Conservation (phyloP, 2,797 vertebrate species). For the Siniperca scherzeri region DNA sequence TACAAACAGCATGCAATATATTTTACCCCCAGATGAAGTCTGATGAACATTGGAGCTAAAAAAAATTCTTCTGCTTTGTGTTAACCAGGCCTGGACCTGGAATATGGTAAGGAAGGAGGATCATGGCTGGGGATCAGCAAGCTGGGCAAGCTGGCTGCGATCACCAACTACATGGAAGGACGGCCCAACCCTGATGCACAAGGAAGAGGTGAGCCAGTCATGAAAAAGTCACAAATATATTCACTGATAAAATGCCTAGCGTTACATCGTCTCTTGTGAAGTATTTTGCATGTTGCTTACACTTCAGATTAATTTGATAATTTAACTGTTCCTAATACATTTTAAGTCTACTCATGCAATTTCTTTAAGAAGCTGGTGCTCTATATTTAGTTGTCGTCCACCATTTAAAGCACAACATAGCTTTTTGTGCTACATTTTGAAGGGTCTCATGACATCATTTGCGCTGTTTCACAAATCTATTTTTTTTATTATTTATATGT, state of each 20-base stretch:
- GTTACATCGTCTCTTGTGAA: background rate
- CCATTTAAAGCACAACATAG: conserved; percentile 7
- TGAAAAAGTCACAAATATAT: background rate
- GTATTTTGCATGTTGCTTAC: background rate
- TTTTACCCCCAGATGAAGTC: background rate
- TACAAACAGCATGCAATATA: background rate
- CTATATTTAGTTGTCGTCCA: background rate
- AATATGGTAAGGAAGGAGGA: conserved; percentile 94
- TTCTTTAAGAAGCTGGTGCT: background rate
- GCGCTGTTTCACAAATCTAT: background rate
- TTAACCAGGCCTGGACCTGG: conserved; percentile 92
- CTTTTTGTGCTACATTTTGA: background rate
- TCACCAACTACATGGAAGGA: conserved; percentile 96
- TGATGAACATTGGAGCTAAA: background rate
- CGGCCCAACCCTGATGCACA: conserved; percentile 87
- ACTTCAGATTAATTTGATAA: background rate
- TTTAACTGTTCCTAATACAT: background rate
- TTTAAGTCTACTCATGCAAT: background rate
- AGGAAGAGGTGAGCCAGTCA: conserved; percentile 89
- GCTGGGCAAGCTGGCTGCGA: conserved; percentile 91
- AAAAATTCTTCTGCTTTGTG: background rate
- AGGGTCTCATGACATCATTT: background rate
- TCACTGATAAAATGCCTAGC: background rate
- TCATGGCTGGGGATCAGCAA: conserved; percentile 97
- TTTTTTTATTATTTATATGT: background rate